Evolutionary conservation across 2,888 invertebrate species (phyloP).

Genomic region (Apantesis nais): DNA sequence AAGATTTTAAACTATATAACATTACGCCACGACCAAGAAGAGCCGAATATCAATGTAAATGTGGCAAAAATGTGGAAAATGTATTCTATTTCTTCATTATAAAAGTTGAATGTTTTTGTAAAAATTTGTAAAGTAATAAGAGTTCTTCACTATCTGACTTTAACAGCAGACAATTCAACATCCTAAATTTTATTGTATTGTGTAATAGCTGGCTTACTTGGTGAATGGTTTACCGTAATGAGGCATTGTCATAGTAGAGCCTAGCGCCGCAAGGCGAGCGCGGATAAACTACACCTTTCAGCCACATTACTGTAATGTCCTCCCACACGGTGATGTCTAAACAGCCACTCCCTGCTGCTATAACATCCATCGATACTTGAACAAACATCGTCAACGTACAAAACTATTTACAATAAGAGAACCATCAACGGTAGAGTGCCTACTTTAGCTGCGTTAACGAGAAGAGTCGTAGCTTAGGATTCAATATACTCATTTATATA

Average conservation of each 20-base stretch:
- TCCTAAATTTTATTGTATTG: conserved; percentile 26
- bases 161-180: conserved; percentile 14
- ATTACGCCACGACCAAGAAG: too few relatives aligned
- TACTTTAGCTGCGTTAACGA: not conserved
- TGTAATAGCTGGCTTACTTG: conserved; percentile 42
- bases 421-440: not conserved
- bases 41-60: too few relatives aligned
- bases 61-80: too few relatives aligned
- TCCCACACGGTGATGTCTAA: conserved; percentile 48
- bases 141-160: conserved; percentile 3
- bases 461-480: not conserved
- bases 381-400: conserved; percentile 6
- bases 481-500: not conserved
- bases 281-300: conserved; percentile 48
- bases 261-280: conserved; percentile 51
- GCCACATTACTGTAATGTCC: conserved; percentile 60
- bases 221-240: conserved; percentile 59
- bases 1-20: too few relatives aligned
- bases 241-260: conserved; percentile 60
- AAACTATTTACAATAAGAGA: not conserved
- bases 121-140: not conserved
- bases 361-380: conserved; percentile 36
- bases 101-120: not conserved
- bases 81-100: not conserved
- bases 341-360: conserved; percentile 49